These are phyloP conservation scores for Anisognathus igniventris DNA, from an alignment of 2,797 vertebrate genomes.

Conservation along the genomic window DNA sequence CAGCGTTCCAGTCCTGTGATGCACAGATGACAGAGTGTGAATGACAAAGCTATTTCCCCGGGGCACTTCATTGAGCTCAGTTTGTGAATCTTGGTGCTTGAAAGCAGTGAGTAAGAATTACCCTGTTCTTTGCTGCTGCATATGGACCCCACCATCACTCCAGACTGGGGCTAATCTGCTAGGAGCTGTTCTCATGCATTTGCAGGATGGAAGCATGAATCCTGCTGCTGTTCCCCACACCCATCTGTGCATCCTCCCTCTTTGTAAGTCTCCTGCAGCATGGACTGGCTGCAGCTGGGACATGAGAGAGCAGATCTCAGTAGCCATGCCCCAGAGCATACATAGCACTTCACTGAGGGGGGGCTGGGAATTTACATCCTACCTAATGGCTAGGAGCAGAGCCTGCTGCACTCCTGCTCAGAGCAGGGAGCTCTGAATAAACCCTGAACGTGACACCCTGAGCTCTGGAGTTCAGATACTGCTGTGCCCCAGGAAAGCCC, in stretches of 20 bases:
- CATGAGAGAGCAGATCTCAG: background rate
- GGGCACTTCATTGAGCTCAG: slow-evolving; percentile 46
- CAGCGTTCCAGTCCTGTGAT: background rate
- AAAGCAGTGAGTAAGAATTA: background rate
- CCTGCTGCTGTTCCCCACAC: background rate
- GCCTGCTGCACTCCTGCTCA: background rate
- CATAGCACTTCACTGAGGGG: background rate
- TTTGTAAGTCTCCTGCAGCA: background rate
- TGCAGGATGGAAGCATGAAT: background rate
- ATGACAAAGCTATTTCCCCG: slow-evolving; percentile 63
- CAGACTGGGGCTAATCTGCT: background rate
- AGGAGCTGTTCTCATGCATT: background rate
- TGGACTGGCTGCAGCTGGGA: background rate
- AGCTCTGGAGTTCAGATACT: background rate
- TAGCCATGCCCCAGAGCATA: background rate
- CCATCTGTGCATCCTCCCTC: background rate
- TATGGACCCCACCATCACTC: background rate
- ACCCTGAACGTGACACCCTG: background rate
- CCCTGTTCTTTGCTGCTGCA: background rate
- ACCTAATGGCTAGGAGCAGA: background rate
- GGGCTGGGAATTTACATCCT: background rate
- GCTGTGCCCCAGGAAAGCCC: accelerated
- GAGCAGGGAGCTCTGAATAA: background rate
- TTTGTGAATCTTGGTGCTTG: slow-evolving; percentile 24
- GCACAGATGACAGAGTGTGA: slow-evolving; percentile 58